Percentiles rank a stretch among this genome's conserved stretches.
These are phyloP conservation scores for Timema cristinae DNA, from an alignment of 2,888 invertebrate species.

Conservation along the genomic window DNA sequence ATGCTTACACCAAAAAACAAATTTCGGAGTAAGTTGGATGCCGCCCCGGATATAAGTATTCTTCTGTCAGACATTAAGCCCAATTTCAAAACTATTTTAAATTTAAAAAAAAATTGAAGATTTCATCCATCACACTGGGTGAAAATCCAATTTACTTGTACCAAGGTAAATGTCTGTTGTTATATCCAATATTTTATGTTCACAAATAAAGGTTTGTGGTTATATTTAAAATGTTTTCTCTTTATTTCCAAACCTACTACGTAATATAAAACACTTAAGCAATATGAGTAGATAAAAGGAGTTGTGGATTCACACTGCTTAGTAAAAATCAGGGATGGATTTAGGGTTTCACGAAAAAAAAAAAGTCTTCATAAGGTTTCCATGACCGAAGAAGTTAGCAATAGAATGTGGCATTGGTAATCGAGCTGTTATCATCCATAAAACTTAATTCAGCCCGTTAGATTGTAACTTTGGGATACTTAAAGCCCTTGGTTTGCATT, in stretches of 20 bases:
- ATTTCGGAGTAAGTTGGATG: not conserved
- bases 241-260: too few species aligned
- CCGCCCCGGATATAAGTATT: not conserved
- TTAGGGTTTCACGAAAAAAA: not conserved
- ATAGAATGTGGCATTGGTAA: too few species aligned
- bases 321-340: too few species aligned
- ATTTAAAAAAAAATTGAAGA: not conserved
- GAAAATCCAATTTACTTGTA: not conserved
- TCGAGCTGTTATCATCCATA: too few species aligned
- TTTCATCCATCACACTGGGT: not conserved
- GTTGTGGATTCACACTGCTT: too few species aligned
- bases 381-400: not conserved
- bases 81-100: conserved; percentile 4
- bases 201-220: not conserved
- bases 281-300: not conserved
- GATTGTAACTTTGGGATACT: too few species aligned
- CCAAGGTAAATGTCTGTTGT: not conserved
- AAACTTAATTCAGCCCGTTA: too few species aligned
- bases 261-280: not conserved
- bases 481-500: too few species aligned
- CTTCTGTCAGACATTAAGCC: not conserved
- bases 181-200: not conserved
- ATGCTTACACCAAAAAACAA: conserved; percentile 1
- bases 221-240: too few species aligned
- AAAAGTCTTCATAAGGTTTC: not conserved